A percentile compares a stretch with the other conserved stretches of the same genome.
phyloP scores from a whole-genome alignment of 2,113 vertebrate species.

The Danio rerio region GRCz12tu NC_133180.1:25983501-25984000 shows the following conservation, averaged over 20 bases:
- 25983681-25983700: neutral
- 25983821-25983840: constrained; percentile 14
- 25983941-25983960: constrained; percentile 68
- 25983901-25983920: constrained; percentile 76
- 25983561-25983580: neutral
- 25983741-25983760: no score
- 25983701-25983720: constrained; percentile 32
- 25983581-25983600: neutral
- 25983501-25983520: no score
- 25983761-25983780: neutral
- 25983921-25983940: constrained; percentile 74
- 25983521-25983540: neutral
- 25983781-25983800: neutral
- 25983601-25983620: neutral
- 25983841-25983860: neutral
- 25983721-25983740: neutral
- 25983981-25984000: constrained; percentile 80
- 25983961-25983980: constrained; percentile 68
- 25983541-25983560: neutral
- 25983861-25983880: constrained; percentile 61
- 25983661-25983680: neutral
- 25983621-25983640: neutral
- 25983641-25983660: neutral
- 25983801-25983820: constrained; percentile 14
- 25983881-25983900: constrained; percentile 58